Base-by-base conservation (phyloP, 2,888 invertebrate genomes). In the Drosophila suboccidentalis region DNA sequence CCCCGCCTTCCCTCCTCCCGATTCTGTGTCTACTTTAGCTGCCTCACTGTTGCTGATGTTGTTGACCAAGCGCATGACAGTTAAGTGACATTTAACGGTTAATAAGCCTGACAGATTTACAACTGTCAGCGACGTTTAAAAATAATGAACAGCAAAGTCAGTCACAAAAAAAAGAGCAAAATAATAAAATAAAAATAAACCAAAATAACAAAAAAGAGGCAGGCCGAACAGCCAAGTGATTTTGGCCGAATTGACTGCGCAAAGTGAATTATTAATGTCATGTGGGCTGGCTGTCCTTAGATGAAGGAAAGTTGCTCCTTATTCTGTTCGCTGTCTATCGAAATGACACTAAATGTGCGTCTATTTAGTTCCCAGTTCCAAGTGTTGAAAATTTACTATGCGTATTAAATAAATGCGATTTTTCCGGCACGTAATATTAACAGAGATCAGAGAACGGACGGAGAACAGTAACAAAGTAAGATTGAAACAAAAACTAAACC, bases 51-150 rank as follows among this genome's bases (percentile, higher is more conserved):
- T 54, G 54, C 34, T 67, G 69, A 29, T 63, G 73, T 43, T 71
- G 80, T 60, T 70, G 78, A 53, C 84, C 84, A 71, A 66, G 55
- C 79, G 75, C 72, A 78, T 89, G 86, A 87, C 86, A 86, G 85
- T 82, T 85, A 89, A 86, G 86, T 89, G 86, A 87, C 86, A 87
- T 89, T 89, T 89, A 86, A 86, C 86, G 90, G 86, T 89, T 86
- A 86, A 86, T 86, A 86, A 86, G 86, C 88, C 90, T 87, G 86
- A 86, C 86, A 86, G 90, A 86, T 86, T 86, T 89, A 86, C 88
- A 89, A 87, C 86, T 85, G 86, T 88, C 86, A 87, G 76, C 86
- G 54, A 66, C 73, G 74, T 80, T 86, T 85, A 89, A 84, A 84
- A 84, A 84, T 89, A 84, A 89, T 83, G 89, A 80, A 86, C 89